A percentile compares a stretch with the other conserved stretches of the same genome.
Evolutionary conservation across 2,797 vertebrate species (phyloP).

Genomic region (Propithecus perrieri): DNA sequence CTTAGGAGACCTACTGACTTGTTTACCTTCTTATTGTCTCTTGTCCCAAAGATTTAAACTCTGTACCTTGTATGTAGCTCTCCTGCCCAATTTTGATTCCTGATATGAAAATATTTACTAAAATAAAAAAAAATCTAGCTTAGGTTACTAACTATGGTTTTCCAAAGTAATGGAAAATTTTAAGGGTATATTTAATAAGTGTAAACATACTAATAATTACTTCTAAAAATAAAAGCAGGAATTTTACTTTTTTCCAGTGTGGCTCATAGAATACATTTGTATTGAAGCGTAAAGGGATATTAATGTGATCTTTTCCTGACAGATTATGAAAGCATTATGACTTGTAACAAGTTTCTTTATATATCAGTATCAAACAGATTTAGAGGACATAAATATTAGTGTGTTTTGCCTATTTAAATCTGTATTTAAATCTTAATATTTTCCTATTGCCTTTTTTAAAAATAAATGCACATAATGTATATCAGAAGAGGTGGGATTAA

Average conservation of each 20-base stretch:
- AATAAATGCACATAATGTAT: slow-evolving; percentile 51
- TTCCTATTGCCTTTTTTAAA: slow-evolving; percentile 61
- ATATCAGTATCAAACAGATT: slow-evolving; percentile 60
- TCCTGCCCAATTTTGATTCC: slow-evolving; percentile 30
- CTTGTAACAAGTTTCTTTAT: slow-evolving; percentile 63
- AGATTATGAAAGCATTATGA: slow-evolving; percentile 61
- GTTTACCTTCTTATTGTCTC: not conserved
- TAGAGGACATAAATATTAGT: slow-evolving; percentile 31
- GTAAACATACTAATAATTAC: slow-evolving; percentile 42
- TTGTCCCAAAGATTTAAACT: slow-evolving; percentile 55
- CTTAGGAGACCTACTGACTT: not conserved
- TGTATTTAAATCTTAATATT: slow-evolving; percentile 69
- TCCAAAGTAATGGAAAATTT: slow-evolving; percentile 26
- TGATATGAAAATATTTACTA: slow-evolving; percentile 45
- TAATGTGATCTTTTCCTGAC: slow-evolving; percentile 23
- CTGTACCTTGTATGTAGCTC: not conserved
- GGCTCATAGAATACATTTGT: slow-evolving; percentile 17
- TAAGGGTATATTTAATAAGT: slow-evolving; percentile 37
- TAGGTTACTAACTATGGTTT: slow-evolving; percentile 60
- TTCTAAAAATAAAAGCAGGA: slow-evolving; percentile 38
- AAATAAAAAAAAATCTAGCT: slow-evolving; percentile 6
- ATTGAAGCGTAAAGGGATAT: not conserved
- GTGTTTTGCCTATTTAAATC: slow-evolving; percentile 21
- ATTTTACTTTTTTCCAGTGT: not conserved
- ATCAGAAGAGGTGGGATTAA: slow-evolving; percentile 56